Evolutionary conservation across 2,888 invertebrate species (phyloP).

Genomic region (Syritta pipiens): DNA sequence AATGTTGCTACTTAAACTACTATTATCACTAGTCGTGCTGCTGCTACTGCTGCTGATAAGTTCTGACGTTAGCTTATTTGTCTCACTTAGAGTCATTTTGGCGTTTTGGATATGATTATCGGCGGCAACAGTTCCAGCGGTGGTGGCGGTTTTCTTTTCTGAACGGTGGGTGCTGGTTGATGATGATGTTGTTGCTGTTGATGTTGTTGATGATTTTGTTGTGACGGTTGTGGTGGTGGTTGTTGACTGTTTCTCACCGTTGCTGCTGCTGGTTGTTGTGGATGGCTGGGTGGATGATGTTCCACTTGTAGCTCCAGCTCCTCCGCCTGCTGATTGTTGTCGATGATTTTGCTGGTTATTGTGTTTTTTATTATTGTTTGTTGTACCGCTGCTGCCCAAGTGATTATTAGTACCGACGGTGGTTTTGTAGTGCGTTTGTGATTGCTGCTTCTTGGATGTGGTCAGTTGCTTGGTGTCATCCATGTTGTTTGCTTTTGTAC

Average conservation of each 20-base stretch:
- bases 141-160: slow-evolving; percentile 39
- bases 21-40: slow-evolving; percentile 74
- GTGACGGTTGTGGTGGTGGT: slow-evolving; percentile 44
- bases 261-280: slow-evolving; percentile 53
- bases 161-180: slow-evolving; percentile 60
- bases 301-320: slow-evolving; percentile 68
- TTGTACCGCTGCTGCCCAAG: slow-evolving; percentile 57
- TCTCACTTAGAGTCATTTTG: slow-evolving; percentile 66
- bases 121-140: slow-evolving; percentile 6
- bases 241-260: slow-evolving; percentile 62
- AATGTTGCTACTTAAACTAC: slow-evolving; percentile 70
- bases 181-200: slow-evolving; percentile 69
- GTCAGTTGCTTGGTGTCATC: slow-evolving; percentile 74
- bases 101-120: slow-evolving; percentile 52
- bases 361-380: slow-evolving; percentile 70
- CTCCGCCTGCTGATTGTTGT: slow-evolving; percentile 70
- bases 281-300: slow-evolving; percentile 61
- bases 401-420: slow-evolving; percentile 45
- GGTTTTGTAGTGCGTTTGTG: slow-evolving; percentile 59
- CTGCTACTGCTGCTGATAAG: slow-evolving; percentile 71
- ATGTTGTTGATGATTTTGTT: slow-evolving; percentile 64
- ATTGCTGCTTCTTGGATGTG: slow-evolving; percentile 58
- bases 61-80: slow-evolving; percentile 60
- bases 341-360: slow-evolving; percentile 66
- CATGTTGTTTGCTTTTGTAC: slow-evolving; percentile 75